Evolutionary conservation across 2,888 invertebrate genomes (phyloP), one percentile per base, ranked within the genome.

Genomic region (Ormyrus thymus): DNA sequence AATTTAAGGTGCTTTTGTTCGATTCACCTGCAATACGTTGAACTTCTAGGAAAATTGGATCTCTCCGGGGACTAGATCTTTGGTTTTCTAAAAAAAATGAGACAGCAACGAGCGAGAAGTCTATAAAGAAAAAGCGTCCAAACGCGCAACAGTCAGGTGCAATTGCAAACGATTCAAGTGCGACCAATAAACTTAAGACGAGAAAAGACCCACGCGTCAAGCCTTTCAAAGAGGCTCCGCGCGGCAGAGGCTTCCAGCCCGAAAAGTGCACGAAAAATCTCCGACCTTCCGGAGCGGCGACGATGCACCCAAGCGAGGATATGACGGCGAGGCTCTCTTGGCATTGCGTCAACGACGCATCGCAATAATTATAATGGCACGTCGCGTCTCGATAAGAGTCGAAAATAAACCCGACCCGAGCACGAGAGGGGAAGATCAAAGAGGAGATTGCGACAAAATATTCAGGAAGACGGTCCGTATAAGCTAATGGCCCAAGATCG

Each of bases 291-390:
- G 62, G 29, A 45, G 55, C 10, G 48, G 61, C 11, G 45, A 29
- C 50, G 15, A 6, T 8, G 7, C 43, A 56, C 61, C 7, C 6
- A 61, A 15, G 13, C n/a, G 55, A 56, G 50, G 51, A 53, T 65
- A 7, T 56, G 29, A 29, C 45, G 46, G 65, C 55, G 43, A 51
- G 61, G 46, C 59, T 55, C 74, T 74, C 65, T 75, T 80, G 80
- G 80, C 80, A 45, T 61, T 9, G 66, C 56, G 62, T 80, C 77
- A 77, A 80, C 59, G 53, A 48, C 64, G 77, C 76, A 69, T 73
- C 48, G 69, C 62, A 76, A 76, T 72, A 76, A 76, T 71, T 66
- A 71, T 71, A 58, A 76, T 61, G 50, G 58, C 61, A 29, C 50
- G 13, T 68, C 61, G 56, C 62, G 51, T 55, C 64, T 74, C 76